A percentile compares a stretch with the other conserved stretches of the same genome.
These are phyloP conservation scores for Acrobasis consociella DNA, from an alignment of 2,888 invertebrate genomes.

Conservation along the genomic window DNA sequence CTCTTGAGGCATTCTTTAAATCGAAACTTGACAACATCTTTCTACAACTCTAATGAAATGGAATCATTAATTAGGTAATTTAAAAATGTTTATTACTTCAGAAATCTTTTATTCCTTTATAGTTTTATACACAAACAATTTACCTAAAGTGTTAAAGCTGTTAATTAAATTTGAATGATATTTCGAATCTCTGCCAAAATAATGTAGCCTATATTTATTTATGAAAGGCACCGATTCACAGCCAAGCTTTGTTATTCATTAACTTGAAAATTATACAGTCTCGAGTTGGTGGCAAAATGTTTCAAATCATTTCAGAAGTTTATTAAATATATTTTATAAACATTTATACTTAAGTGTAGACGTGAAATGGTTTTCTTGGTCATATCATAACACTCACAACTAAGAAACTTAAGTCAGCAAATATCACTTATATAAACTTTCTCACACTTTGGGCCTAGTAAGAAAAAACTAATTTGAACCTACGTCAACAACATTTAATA, in stretches of 20 bases:
- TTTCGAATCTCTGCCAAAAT: not conserved
- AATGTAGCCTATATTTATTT: not conserved
- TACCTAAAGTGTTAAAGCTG: not conserved
- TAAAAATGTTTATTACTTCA: no score
- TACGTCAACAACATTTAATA: constrained; percentile 1
- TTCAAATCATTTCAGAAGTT: not conserved
- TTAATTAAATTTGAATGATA: not conserved
- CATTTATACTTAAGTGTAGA: not conserved
- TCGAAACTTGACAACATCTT: no score
- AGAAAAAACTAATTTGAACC: not conserved
- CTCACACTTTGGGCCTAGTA: not conserved
- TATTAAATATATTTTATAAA: not conserved
- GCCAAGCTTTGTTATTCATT: constrained; percentile 1
- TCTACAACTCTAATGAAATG: no score
- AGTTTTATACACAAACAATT: not conserved
- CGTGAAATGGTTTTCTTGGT: not conserved
- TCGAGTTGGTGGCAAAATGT: not conserved
- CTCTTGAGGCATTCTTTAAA: no score
- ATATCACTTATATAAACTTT: not conserved
- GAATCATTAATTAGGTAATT: no score
- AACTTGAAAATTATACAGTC: constrained; percentile 10
- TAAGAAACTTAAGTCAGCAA: no score
- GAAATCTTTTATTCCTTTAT: no score
- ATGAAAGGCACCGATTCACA: constrained; percentile 1
- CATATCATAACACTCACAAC: no score